phyloP scores from a whole-genome alignment of 2,888 invertebrate genomes.

The Drosophila ezoana region DNA sequence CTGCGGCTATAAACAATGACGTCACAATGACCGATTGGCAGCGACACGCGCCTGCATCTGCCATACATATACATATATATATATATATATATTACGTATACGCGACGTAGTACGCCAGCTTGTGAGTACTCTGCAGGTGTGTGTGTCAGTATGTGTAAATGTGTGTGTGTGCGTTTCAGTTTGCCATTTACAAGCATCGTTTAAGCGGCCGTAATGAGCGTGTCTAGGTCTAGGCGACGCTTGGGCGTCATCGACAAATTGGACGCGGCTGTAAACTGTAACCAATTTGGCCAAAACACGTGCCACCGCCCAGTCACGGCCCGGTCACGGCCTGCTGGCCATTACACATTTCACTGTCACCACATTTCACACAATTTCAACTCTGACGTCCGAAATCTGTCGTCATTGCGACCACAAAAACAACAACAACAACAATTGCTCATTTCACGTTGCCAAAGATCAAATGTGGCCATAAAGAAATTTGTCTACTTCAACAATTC shows the following conservation, averaged over 20 bases:
- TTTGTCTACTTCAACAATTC: constrained; percentile 6
- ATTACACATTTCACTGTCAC: constrained; percentile 2
- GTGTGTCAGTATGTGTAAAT: too few relatives aligned
- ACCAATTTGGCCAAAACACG: constrained; percentile 61
- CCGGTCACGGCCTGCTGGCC: constrained; percentile 11
- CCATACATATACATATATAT: constrained; percentile 6
- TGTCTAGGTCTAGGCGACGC: constrained; percentile 55
- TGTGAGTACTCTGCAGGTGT: neutral
- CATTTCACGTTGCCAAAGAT: constrained; percentile 62
- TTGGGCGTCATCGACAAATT: constrained; percentile 63
- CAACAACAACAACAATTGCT: neutral
- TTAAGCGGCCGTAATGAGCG: constrained; percentile 50
- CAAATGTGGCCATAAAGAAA: constrained; percentile 20
- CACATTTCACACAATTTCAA: constrained; percentile 2
- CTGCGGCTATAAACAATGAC: constrained; percentile 64
- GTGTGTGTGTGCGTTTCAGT: neutral
- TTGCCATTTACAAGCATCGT: constrained; percentile 14
- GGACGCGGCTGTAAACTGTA: constrained; percentile 59
- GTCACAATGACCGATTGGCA: constrained; percentile 59
- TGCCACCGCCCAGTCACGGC: constrained; percentile 23
- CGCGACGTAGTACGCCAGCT: constrained; percentile 44
- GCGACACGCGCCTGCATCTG: constrained; percentile 57
- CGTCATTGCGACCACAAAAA: constrained; percentile 25
- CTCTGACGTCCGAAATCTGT: constrained; percentile 15
- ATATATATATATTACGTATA: constrained; percentile 62